Base-by-base conservation (phyloP, 2,113 vertebrate species). In the Calypte anna region DNA sequence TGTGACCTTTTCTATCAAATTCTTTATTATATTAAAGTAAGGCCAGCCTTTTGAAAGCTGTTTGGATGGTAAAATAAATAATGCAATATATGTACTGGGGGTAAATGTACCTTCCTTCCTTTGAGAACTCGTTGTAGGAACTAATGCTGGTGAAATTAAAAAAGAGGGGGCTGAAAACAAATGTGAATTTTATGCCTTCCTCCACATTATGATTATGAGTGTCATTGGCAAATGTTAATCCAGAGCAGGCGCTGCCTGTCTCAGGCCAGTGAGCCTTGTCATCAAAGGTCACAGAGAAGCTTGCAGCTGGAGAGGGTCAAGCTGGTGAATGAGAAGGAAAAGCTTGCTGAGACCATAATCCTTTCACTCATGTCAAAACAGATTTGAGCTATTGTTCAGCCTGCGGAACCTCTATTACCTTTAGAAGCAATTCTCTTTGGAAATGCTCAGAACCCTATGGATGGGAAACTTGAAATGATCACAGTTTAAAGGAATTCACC, bases 331-430 rank as follows among this genome's bases (percentile, higher is more conserved):
- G 82, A 91, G 63, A 88, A 93, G 36, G 54, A 76, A 95, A 96
- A 93, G 24, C 78, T 95, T 76, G n/a, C 88, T 91, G 85, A 86
- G 79, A 88, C 53, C 82, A 83, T 95, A 96, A 96, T 95, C 79
- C 59, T 28, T 96, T 95, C 90, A 93, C 57, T 93, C 76, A 88
- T 67, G 85, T 94, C 95, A 96, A 96, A 96, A 94, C 76, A 93
- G 72, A 81, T 95, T 90, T 96, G 93, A 96, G 92, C 75, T 96
- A 93, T 95, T 91, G 90, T 95, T 95, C 85, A 93, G 93, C 79
- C 75, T 81, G n/a, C 91, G 82, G 93, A 95, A 91, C 92, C 75
- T 86, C 88, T 96, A 94, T 96, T 95, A 95, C 75, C 76, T 93
- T 93, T 66, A 88, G 86, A 91, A 96, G 88, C 77, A 75, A 90